Conservation (phyloP, 2,888 invertebrate genomes). For the Tridacna crocea region DNA sequence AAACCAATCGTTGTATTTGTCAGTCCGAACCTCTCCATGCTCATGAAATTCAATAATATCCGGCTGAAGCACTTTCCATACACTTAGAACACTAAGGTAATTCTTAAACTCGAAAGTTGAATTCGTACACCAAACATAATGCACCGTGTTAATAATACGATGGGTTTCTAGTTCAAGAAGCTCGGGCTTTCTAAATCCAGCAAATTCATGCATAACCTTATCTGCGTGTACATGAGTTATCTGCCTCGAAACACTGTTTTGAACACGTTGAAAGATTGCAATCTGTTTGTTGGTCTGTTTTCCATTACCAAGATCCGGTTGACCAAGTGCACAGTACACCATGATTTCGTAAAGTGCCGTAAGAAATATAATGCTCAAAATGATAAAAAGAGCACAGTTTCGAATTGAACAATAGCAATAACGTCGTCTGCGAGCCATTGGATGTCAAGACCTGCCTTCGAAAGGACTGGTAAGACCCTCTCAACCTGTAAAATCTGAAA, state of each 20-base stretch:
- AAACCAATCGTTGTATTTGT: constrained; percentile 77
- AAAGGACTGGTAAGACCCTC: no score
- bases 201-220: constrained; percentile 50
- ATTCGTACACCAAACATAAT: constrained; percentile 78
- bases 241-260: not conserved
- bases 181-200: constrained; percentile 36
- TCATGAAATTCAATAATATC: constrained; percentile 76
- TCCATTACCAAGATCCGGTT: no score
- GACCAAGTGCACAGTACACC: constrained; percentile 35
- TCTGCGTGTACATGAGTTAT: constrained; percentile 32
- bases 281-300: no score
- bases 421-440: not conserved
- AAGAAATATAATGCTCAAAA: no score
- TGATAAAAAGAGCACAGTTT: not conserved
- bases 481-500: no score
- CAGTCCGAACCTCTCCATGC: constrained; percentile 42
- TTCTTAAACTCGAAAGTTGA: constrained; percentile 76
- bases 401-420: not conserved
- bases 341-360: constrained; percentile 27
- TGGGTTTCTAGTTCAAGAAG: constrained; percentile 49
- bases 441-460: no score
- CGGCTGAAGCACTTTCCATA: constrained; percentile 74
- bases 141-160: constrained; percentile 67
- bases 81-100: constrained; percentile 78
- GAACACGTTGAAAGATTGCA: not conserved